Evolutionary conservation across 2,888 invertebrate species (phyloP), one percentile per base, ranked within the genome.

Genomic region (Drosophila niveifrons): DNA sequence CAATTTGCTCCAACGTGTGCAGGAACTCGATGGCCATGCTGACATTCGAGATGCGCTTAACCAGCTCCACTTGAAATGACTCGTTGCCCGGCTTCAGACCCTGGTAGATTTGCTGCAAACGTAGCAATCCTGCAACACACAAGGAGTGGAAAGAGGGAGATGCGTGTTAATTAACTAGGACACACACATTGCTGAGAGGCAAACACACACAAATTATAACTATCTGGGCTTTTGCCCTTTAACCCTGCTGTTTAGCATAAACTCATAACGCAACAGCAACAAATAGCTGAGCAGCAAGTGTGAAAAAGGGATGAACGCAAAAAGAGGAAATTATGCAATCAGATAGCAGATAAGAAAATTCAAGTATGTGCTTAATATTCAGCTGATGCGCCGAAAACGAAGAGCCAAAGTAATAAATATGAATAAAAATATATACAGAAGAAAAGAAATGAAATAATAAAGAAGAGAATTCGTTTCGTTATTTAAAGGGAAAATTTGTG

Each of bases 31-130:
- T 95, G 63, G 97, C 98, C 91, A 98, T 97, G 57, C 96, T 95
- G 66, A 96, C 96, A 92, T 96, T 97, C 90, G 95, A 95, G 92
- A 98, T 96, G 91, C 97, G 95, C 92, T 97, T 96, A 76, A 98
- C 98, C 71, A 96, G 95, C 87, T 96, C 95, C 85, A 98, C 96
- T 93, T 96, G 96, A 93, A 98, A 97, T 74, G 96, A 95, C 84
- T 96, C 96, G 90, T 95, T 96, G 53, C 97, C 96, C 3, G 97
- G 97, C 78, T 95, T 95, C 92, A 98, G 94, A 48, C 96, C 95
- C 93, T 98, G 97, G 93, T 98, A 98, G 82, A 98, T 96, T 93
- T 98, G 97, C 91, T 98, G 98, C 64, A 98, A 94, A 81, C 98
- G 95, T 78, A 98, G 94, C 77, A 98, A 93, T 86, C 98, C 98